These are phyloP conservation scores for Nothura maculosa DNA, from an alignment of 2,797 vertebrate genomes.

Conservation along the genomic window DNA sequence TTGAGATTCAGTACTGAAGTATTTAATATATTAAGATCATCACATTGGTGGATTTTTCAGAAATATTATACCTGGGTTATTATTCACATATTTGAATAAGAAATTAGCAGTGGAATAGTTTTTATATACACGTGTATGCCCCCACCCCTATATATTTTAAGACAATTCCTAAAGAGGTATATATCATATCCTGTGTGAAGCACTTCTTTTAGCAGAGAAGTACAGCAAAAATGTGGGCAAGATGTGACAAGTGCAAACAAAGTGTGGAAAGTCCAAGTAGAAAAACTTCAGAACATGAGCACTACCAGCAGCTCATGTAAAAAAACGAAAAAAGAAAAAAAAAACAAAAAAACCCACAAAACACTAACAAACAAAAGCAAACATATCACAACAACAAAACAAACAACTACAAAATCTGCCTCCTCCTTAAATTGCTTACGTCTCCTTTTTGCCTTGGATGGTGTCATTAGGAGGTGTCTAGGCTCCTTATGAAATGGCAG, in stretches of 20 bases:
- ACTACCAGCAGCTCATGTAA: neutral
- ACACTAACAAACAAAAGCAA: neutral
- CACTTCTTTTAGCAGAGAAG: neutral
- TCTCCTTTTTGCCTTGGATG: neutral
- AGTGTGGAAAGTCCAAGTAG: neutral
- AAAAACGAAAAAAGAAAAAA: neutral
- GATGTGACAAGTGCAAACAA: neutral
- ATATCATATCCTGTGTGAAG: neutral
- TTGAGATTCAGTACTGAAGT: neutral
- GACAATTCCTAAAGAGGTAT: neutral
- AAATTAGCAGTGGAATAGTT: neutral
- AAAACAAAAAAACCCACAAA: neutral
- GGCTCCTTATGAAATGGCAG: neutral
- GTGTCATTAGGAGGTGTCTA: neutral
- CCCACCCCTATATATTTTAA: neutral
- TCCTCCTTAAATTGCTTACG: neutral
- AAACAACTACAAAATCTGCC: neutral
- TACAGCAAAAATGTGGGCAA: neutral
- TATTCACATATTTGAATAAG: neutral
- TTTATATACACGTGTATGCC: rapidly evolving
- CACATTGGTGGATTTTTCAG: neutral
- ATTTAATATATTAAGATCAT: neutral
- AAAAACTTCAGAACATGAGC: neutral
- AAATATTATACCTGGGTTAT: neutral
- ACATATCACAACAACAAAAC: neutral